Conservation (phyloP, 2,113 vertebrate genomes). For the Turnix velox region DNA sequence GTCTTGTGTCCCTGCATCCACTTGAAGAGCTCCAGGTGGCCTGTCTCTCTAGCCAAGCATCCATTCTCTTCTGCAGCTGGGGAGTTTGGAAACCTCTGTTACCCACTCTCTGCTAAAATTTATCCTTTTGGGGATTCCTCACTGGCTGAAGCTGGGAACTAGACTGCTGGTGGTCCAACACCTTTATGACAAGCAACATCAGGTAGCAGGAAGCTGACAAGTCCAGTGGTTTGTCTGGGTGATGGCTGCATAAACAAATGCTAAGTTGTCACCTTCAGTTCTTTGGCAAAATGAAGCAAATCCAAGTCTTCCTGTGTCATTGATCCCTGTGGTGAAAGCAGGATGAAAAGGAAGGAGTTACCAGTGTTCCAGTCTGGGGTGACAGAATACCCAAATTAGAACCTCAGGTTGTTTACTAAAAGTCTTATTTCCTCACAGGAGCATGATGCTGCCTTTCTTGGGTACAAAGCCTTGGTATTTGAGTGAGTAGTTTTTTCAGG, state of each 20-base stretch:
- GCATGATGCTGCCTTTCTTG: neutral
- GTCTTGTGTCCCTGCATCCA: neutral
- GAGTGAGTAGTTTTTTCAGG: neutral
- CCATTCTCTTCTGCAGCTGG: rapidly evolving
- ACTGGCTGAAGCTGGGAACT: neutral
- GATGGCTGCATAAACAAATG: neutral
- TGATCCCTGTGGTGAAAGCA: neutral
- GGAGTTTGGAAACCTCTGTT: neutral
- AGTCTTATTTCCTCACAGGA: rapidly evolving
- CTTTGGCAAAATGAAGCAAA: neutral
- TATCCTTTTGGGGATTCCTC: neutral
- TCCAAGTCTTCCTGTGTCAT: rapidly evolving
- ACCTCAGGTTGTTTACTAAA: neutral
- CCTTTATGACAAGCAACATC: neutral
- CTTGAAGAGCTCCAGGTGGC: rapidly evolving
- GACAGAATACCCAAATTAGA: neutral
- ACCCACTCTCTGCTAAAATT: neutral
- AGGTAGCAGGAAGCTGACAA: neutral
- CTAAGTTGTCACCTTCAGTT: neutral
- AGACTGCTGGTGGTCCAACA: rapidly evolving
- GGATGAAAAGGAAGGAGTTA: neutral
- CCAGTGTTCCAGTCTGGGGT: rapidly evolving
- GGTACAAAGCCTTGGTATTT: neutral
- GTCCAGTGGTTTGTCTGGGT: rapidly evolving
- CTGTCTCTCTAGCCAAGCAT: neutral